phyloP scores from a whole-genome alignment of 2,888 invertebrate species.

The Cephus nigrinus region DNA sequence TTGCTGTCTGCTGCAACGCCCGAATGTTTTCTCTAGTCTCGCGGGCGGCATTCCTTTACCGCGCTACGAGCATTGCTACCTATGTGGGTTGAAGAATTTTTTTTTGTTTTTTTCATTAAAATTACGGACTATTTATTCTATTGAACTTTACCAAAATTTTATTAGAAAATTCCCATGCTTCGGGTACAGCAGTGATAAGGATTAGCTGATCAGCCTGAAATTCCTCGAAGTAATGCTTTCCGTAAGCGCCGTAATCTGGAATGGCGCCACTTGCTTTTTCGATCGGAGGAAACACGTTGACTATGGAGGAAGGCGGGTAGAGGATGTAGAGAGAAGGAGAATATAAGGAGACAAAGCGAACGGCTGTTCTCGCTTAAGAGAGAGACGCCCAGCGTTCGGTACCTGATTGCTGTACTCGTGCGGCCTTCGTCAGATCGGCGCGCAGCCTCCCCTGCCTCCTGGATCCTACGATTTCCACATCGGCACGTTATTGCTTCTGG shows the following conservation, averaged over 20 bases:
- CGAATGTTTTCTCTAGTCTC: not conserved
- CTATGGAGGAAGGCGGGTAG: slow-evolving; percentile 17
- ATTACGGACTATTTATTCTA: too few relatives aligned
- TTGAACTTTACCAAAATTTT: not conserved
- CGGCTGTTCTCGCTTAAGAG: too few relatives aligned
- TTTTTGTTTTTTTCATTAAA: too few relatives aligned
- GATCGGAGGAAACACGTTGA: not conserved
- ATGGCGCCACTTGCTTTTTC: not conserved
- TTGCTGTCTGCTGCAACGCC: slow-evolving; percentile 24
- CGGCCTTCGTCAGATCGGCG: slow-evolving; percentile 40
- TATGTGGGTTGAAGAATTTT: too few relatives aligned
- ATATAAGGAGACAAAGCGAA: slow-evolving; percentile 18
- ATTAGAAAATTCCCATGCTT: not conserved
- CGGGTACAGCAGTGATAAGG: not conserved
- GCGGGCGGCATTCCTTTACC: too few relatives aligned
- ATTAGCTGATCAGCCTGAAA: not conserved
- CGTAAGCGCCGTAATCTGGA: not conserved
- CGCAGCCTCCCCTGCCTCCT: slow-evolving; percentile 9
- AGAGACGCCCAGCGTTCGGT: slow-evolving; percentile 26
- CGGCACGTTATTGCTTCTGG: not conserved
- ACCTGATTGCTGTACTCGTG: slow-evolving; percentile 22
- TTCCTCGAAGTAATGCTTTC: not conserved
- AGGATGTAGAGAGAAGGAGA: slow-evolving; percentile 4
- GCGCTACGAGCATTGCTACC: too few relatives aligned
- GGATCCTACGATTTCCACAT: slow-evolving; percentile 31